Conservation (phyloP, 1,140 invertebrate genomes). For the Gonatopus flavifemur region DNA sequence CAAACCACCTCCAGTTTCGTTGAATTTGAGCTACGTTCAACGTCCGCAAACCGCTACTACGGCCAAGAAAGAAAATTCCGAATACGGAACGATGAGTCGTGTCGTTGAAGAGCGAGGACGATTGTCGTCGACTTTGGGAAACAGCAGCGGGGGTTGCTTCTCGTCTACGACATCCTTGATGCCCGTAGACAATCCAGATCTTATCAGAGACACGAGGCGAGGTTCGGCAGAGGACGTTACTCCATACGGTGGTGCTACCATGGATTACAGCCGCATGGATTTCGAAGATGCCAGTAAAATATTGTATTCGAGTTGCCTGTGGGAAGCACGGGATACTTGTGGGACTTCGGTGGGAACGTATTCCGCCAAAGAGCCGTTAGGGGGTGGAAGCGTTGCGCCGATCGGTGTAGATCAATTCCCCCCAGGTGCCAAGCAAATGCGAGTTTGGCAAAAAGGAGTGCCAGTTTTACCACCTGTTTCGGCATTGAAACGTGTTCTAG, state of each 20-base stretch:
- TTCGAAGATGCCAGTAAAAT: constrained; percentile 75
- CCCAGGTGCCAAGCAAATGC: constrained; percentile 72
- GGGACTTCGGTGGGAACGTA: constrained; percentile 41
- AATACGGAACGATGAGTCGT: constrained; percentile 34
- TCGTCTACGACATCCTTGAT: constrained; percentile 69
- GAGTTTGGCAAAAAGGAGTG: constrained; percentile 82
- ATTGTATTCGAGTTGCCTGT: constrained; percentile 66
- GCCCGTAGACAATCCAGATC: constrained; percentile 76
- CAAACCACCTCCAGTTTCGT: constrained; percentile 40
- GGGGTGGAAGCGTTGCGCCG: constrained; percentile 68
- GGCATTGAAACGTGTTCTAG: constrained; percentile 75
- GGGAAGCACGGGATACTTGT: constrained; percentile 56
- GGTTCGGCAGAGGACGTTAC: constrained; percentile 44
- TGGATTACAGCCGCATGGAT: constrained; percentile 52
- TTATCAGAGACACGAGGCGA: constrained; percentile 73
- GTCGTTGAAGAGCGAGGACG: constrained; percentile 31
- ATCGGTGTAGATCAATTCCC: constrained; percentile 47
- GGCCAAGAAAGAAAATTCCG: constrained; percentile 28
- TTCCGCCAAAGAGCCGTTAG: constrained; percentile 60
- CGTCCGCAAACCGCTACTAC: constrained; percentile 29
- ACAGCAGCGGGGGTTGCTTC: constrained; percentile 45
- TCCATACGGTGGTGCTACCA: constrained; percentile 24
- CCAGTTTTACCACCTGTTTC: constrained; percentile 81
- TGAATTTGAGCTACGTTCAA: constrained; percentile 44
- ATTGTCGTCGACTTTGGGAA: constrained; percentile 5